phyloP scores from a whole-genome alignment of 2,797 vertebrate species.

The Phrynocephalus vlangalii region DNA sequence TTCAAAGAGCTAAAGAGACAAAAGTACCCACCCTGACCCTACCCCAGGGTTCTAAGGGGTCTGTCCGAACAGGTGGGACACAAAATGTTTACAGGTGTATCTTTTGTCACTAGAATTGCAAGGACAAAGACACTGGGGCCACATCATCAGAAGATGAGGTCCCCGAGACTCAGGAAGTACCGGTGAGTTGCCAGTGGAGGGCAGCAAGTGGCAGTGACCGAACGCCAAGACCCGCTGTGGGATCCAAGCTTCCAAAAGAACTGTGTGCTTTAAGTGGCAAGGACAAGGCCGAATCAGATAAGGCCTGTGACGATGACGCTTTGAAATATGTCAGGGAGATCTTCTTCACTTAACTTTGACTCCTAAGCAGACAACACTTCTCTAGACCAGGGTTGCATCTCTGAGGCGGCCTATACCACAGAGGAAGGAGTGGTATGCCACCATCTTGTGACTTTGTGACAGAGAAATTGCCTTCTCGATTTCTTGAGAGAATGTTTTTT shows the following conservation, averaged over 20 bases:
- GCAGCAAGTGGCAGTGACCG: fast-evolving
- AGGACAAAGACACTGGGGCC: background rate
- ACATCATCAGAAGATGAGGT: conserved; percentile 16
- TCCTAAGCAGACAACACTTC: background rate
- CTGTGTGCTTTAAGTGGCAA: fast-evolving
- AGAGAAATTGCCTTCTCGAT: background rate
- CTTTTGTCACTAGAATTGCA: conserved; percentile 31
- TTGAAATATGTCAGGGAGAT: conserved; percentile 80
- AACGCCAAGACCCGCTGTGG: fast-evolving
- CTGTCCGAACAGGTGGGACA: background rate
- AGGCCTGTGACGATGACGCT: conserved; percentile 54
- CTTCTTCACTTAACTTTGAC: conserved; percentile 76
- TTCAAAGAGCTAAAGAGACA: background rate
- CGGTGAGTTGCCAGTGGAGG: fast-evolving
- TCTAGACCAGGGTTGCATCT: background rate
- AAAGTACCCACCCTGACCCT: too few species aligned
- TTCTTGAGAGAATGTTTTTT: background rate
- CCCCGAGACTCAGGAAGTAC: background rate
- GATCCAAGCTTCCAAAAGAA: background rate
- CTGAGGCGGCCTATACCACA: too few species aligned
- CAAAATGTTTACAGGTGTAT: background rate
- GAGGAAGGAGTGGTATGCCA: background rate
- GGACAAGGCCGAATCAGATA: background rate
- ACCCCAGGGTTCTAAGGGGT: background rate
- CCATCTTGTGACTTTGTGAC: too few species aligned